Base-by-base conservation (phyloP, 2,797 vertebrate species). In the Siniperca obscura region DNA sequence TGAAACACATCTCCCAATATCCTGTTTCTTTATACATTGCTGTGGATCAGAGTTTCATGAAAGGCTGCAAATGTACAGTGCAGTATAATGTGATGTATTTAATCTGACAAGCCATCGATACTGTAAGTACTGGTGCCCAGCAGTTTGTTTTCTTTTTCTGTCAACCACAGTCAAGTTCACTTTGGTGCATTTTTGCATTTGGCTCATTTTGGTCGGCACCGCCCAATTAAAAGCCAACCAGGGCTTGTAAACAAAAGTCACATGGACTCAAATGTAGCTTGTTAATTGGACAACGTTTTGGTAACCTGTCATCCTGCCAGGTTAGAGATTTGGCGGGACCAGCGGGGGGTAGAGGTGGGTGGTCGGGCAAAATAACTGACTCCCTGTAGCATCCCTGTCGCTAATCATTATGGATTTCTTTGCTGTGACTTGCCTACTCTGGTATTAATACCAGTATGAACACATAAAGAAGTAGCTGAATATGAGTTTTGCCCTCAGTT, bases 251-350 rank as follows among this genome's bases (percentile, higher is more conserved):
- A 87, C 87, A 91, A 78, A 80, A 88, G 73, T 90, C 84, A 84
- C 86, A 75, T 80, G 75, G 72, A 76, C 77, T 89, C 78, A 53
- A 71, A 78, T 50, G 85, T 62, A 75, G 78, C 82, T 84, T 52
- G 84, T 87, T 91, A 89, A 91, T 91, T 92, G 87, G 90, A 84
- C 61, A 77, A 83, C 78, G 72, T 88, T 90, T 86, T 56, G 75
- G 85, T 82, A 80, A 73, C 40, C 81, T 80, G 88, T 87, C 89
- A 83, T 86, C 50, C 76, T 84, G 85, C 82, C 88, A 91, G 86
- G 91, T 88, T 84, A 65, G 84, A 82, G 85, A 70, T 64, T 79
- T 66, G 40, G 59, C 1, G 21, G 66, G 52, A 53, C 64, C 79
- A 59, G 82, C 2, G 8, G 90, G 76, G 70, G 87, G 75, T 62